phyloP scores from a whole-genome alignment of 2,113 vertebrate species.

The Pseudonaja textilis region DNA sequence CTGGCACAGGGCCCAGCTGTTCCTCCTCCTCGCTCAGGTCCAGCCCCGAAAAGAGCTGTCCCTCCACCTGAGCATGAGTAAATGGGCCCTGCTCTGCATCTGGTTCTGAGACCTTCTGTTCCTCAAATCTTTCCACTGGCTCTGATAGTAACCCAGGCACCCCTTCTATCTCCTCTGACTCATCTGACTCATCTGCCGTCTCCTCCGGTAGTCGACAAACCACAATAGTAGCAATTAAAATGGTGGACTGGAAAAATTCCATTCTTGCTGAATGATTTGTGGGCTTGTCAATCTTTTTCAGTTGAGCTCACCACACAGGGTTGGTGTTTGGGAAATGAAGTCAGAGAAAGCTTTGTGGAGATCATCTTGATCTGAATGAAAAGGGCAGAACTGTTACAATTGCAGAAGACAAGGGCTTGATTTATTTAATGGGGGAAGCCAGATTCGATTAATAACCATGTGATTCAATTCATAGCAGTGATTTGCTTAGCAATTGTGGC shows the following conservation, averaged over 20 bases:
- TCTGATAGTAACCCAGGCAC: no score
- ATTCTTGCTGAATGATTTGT: background rate
- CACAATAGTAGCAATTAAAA: background rate
- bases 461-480: background rate
- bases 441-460: background rate
- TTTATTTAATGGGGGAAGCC: background rate
- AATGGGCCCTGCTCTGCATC: no score
- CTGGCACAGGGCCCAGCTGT: no score
- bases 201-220: no score
- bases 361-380: background rate
- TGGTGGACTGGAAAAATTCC: background rate
- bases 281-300: accelerated
- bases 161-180: no score
- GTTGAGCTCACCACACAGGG: background rate
- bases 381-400: background rate
- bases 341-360: background rate
- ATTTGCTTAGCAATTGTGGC: background rate
- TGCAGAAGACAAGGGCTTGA: background rate
- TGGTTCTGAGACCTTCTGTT: no score
- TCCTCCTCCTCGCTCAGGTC: no score
- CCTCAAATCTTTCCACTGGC: no score
- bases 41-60: no score
- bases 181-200: no score
- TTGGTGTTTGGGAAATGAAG: background rate
- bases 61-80: no score